Evolutionary conservation across 2,113 vertebrate species (phyloP).

Genomic region (Litocranius walleri): DNA sequence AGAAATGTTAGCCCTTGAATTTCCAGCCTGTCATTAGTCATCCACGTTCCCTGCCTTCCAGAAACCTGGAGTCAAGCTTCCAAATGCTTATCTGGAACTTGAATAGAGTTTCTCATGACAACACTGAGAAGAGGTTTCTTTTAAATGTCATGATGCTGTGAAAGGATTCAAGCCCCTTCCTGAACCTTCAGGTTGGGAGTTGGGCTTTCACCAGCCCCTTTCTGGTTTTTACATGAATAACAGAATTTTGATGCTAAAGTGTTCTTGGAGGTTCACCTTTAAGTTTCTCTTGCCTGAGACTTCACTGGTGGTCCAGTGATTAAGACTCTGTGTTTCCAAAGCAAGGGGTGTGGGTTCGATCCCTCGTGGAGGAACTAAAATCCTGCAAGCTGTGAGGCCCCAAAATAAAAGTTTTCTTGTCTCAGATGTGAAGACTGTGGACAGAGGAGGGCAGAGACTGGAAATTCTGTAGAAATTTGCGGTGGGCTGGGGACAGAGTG

Average conservation of each 20-base stretch:
- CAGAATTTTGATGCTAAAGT: neutral
- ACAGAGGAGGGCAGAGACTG: neutral
- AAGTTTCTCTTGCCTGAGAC: neutral
- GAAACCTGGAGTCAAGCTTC: neutral
- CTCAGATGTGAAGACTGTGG: neutral
- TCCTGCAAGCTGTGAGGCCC: neutral
- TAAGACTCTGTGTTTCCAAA: neutral
- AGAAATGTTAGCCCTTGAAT: neutral
- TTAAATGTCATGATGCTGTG: neutral
- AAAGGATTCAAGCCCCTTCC: neutral
- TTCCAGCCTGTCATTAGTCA: neutral
- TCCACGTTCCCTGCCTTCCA: neutral
- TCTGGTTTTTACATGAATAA: neutral
- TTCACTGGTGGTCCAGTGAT: neutral
- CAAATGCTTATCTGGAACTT: neutral
- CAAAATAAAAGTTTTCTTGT: neutral
- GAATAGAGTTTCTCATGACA: neutral
- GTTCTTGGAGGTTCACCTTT: neutral
- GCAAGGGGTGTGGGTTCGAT: neutral
- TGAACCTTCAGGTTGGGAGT: neutral
- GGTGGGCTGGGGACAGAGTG: neutral
- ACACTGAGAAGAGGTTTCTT: neutral
- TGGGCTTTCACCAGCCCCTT: neutral
- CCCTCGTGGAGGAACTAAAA: neutral
- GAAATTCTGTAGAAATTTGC: neutral